Evolutionary conservation across 2,113 vertebrate species (phyloP), one percentile per base, ranked within the genome.

Genomic region (Periophthalmodon schlosseri): DNA sequence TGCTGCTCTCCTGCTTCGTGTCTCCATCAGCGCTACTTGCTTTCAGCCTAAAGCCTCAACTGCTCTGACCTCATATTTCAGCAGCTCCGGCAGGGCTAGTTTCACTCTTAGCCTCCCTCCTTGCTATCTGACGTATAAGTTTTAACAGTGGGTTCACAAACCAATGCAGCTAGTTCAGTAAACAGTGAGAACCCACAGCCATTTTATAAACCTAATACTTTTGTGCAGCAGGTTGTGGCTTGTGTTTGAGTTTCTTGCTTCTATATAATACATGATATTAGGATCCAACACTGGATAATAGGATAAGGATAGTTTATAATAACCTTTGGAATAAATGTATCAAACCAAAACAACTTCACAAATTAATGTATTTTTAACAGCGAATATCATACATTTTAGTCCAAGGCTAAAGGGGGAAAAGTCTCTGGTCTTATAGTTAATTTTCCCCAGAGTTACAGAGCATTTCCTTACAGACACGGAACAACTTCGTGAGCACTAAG

Each of bases 401-500:
- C 50, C 9, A 44, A 20, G 15, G 18, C 52, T 54, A 54, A 54
- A 54, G 14, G 49, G 49, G 47, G 49, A 50, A 52, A 52, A 52
- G 5, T 4, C 49, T 52, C 0, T 52, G 18, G 14, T 50, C 3
- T 47, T 13, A 13, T 12, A 16, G 47, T 49, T 28, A 16, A 56
- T 21, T 56, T 56, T n/a, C n/a, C n/a, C 28, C 7, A 34, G 28
- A 65, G 11, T 39, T n/a, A 65, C 9, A 20, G 3, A 44, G 33
- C 44, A 80, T 88, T 80, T 88, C 34, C 68, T 75, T 61, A 2
- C 88, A 99, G 98, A 99, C 98, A 4, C 93, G 98, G 60, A 99
- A 99, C 94, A 99, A 99, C 88, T 99, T 99, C 90, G 95, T 98
- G 90, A 99, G 98, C 89, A 99, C 98, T 1, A 95, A 97, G 65